Percentiles rank a stretch among this genome's conserved stretches.
phyloP scores from a whole-genome alignment of 1,140 invertebrate genomes.

The Drosophila lowei region DNA sequence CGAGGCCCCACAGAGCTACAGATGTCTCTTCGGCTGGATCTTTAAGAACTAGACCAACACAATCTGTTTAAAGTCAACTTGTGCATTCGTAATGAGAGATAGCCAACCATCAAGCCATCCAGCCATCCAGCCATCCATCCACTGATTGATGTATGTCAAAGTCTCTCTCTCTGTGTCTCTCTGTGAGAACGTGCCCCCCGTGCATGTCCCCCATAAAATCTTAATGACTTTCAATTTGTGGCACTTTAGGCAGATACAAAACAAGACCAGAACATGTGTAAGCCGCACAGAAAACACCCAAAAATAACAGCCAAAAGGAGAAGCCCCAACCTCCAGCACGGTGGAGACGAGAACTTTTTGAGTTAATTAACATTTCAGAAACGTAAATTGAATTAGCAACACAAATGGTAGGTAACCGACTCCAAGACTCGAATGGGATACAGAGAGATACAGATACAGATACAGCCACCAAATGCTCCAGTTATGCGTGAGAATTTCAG shows the following conservation, averaged over 20 bases:
- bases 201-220: slow-evolving; percentile 38
- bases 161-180: too few relatives aligned
- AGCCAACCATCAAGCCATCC: not conserved
- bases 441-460: slow-evolving; percentile 8
- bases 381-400: slow-evolving; percentile 79
- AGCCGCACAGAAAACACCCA: slow-evolving; percentile 11
- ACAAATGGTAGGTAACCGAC: slow-evolving; percentile 58
- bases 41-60: slow-evolving; percentile 57
- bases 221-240: slow-evolving; percentile 79
- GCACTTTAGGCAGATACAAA: slow-evolving; percentile 72
- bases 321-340: not conserved
- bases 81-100: slow-evolving; percentile 64
- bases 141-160: too few relatives aligned
- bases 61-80: slow-evolving; percentile 47
- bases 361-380: slow-evolving; percentile 78
- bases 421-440: slow-evolving; percentile 18
- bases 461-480: slow-evolving; percentile 66
- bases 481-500: slow-evolving; percentile 80
- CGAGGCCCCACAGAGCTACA: slow-evolving; percentile 18
- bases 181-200: slow-evolving; percentile 33
- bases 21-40: slow-evolving; percentile 20
- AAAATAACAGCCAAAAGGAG: slow-evolving; percentile 14
- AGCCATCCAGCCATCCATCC: slow-evolving; percentile 1
- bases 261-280: slow-evolving; percentile 63
- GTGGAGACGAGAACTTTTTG: slow-evolving; percentile 30